Evolutionary conservation across 2,113 vertebrate species (phyloP).

Genomic region (Odobenus rosmarus): DNA sequence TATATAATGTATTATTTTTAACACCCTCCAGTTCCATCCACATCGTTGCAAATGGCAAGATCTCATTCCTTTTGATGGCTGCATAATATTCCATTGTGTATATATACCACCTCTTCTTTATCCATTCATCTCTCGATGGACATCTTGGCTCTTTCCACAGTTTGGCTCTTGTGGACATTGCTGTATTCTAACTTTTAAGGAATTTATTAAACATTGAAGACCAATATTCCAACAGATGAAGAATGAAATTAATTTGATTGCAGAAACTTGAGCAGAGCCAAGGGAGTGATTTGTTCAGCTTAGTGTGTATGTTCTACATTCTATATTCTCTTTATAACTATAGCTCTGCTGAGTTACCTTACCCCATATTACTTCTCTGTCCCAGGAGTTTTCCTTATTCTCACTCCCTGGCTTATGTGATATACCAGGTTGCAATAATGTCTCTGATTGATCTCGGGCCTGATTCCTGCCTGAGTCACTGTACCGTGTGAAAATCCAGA

Average conservation of each 20-base stretch:
- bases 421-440: not conserved
- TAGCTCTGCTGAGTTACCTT: not conserved
- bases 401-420: not conserved
- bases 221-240: not conserved
- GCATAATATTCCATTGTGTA: no score
- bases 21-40: no score
- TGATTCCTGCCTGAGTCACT: not conserved
- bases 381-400: not conserved
- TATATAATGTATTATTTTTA: no score
- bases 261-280: not conserved
- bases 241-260: not conserved
- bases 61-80: no score
- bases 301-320: not conserved
- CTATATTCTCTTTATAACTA: not conserved
- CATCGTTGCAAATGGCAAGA: no score
- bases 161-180: no score
- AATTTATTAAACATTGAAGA: not conserved
- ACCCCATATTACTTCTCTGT: no score
- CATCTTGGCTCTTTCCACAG: no score
- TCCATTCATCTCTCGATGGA: no score
- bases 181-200: not conserved
- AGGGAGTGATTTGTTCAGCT: not conserved
- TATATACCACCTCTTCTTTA: no score
- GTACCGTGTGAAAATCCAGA: not conserved
- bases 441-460: not conserved